A percentile compares a stretch with the other conserved stretches of the same genome.
Conservation (phyloP, 2,113 vertebrate genomes). For the Tretioscincus oriximinensis region DNA sequence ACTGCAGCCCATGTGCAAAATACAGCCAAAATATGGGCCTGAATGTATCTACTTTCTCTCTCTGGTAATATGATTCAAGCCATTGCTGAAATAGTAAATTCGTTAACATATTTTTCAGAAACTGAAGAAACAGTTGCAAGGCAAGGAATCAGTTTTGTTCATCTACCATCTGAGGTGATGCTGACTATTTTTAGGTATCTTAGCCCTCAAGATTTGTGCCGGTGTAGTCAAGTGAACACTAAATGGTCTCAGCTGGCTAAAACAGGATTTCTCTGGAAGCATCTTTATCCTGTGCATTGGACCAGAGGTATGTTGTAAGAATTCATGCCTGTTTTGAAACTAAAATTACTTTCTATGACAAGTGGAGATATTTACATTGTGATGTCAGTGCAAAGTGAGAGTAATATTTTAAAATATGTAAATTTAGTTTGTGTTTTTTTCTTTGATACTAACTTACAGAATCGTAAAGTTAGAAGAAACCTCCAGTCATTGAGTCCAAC, state of each 20-base stretch:
- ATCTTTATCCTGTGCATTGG: constrained; percentile 95
- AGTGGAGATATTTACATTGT: background rate
- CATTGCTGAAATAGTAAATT: constrained; percentile 32
- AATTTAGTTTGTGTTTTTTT: background rate
- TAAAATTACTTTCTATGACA: background rate
- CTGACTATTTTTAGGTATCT: constrained; percentile 90
- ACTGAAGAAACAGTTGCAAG: constrained; percentile 69
- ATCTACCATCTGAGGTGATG: constrained; percentile 92
- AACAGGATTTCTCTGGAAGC: constrained; percentile 92
- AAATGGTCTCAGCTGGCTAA: constrained; percentile 87
- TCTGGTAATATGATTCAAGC: constrained; percentile 35
- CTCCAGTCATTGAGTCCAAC: no score
- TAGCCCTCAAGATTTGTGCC: constrained; percentile 87
- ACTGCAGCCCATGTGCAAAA: no score
- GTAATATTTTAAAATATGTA: background rate
- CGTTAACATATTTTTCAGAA: constrained; percentile 64
- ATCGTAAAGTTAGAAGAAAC: no score
- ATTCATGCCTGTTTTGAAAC: background rate
- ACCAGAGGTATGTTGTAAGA: constrained; percentile 82
- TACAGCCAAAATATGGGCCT: no score
- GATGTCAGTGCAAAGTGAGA: no score
- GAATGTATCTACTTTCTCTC: constrained; percentile 32
- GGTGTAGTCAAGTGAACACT: constrained; percentile 89
- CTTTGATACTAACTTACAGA: no score
- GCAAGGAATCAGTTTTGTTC: constrained; percentile 76